Evolutionary conservation across 1,140 invertebrate species (phyloP), one percentile per base, ranked within the genome.

Genomic region (Eurosta solidaginis): DNA sequence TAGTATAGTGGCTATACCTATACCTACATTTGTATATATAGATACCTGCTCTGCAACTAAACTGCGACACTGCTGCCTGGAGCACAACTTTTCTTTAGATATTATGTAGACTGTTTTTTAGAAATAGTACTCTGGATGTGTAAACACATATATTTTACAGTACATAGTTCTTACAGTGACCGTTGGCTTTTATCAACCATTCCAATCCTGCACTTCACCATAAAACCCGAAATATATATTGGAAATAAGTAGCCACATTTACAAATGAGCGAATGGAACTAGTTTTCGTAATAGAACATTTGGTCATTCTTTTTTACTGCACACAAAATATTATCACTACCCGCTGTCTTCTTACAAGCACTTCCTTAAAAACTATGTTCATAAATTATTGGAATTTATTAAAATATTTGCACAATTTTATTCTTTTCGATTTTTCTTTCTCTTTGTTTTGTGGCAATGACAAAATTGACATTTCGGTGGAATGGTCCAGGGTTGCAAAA

Each of bases 381-480:
- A 6, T 20, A 17, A 9, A 40, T 14, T 42, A 9, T 68, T 17
- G n/a, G n/a, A 10, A 68, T 68, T 40, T 20, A 68, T 40, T 40
- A 1, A 20, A 3, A 36, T 42, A 68, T 40, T 68, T 68, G 59
- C 33, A 40, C 0, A 68, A 68, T 40, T 68, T 22, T 36, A 68
- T 17, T 68, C n/a, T 2, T 29, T 54, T 5, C 27, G 52, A 47
- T 20, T 40, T 68, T 68, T 68, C n/a, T 68, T 68, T 42, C 2
- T 33, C n/a, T 59, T 59, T 68, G 12, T n/a, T 40, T 68, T 68
- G 29, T 40, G 33, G 59, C 33, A 68, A 68, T 68, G 59, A 68
- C 33, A 68, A 68, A 68, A 40, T 40, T 68, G 33, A 40, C 59
- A 68, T 22, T 9, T 40, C n/a, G 17, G 17, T 54, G 22, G 12